These are phyloP conservation scores for Drosophila silvestris DNA, from an alignment of 2,888 invertebrate genomes.

Conservation along the genomic window DNA sequence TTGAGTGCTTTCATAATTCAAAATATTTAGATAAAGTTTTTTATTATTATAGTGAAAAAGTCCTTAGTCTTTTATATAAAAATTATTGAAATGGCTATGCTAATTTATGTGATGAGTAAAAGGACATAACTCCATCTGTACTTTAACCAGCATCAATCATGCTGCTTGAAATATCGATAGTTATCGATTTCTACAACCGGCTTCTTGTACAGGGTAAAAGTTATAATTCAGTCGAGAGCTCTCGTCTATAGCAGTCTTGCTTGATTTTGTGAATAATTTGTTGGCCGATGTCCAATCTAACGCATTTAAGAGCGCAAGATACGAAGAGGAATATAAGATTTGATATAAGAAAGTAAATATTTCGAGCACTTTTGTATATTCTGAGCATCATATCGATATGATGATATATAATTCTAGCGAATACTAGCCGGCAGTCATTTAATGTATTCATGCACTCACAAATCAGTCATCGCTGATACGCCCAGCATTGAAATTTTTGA, in stretches of 20 bases:
- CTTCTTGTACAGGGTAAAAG: background rate
- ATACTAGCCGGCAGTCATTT: too few relatives aligned
- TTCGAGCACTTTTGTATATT: too few relatives aligned
- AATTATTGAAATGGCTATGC: background rate
- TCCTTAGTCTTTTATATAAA: background rate
- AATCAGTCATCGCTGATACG: slow-evolving; percentile 5
- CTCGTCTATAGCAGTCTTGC: too few relatives aligned
- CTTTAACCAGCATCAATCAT: background rate
- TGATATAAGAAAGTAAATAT: too few relatives aligned
- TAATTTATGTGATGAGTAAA: too few relatives aligned
- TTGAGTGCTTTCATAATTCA: background rate
- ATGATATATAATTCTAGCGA: too few relatives aligned
- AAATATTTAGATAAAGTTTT: background rate
- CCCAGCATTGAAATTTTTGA: background rate
- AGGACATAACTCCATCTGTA: background rate
- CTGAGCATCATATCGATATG: too few relatives aligned
- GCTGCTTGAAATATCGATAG: background rate
- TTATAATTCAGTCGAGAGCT: background rate
- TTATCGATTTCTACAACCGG: background rate
- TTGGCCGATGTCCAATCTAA: too few relatives aligned
- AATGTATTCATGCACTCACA: too few relatives aligned
- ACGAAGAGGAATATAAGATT: too few relatives aligned
- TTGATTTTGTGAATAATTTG: too few relatives aligned
- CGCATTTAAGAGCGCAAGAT: too few relatives aligned
- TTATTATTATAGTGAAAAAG: background rate